Conservation (phyloP, 2,113 vertebrate genomes). For the Eira barbara region DNA sequence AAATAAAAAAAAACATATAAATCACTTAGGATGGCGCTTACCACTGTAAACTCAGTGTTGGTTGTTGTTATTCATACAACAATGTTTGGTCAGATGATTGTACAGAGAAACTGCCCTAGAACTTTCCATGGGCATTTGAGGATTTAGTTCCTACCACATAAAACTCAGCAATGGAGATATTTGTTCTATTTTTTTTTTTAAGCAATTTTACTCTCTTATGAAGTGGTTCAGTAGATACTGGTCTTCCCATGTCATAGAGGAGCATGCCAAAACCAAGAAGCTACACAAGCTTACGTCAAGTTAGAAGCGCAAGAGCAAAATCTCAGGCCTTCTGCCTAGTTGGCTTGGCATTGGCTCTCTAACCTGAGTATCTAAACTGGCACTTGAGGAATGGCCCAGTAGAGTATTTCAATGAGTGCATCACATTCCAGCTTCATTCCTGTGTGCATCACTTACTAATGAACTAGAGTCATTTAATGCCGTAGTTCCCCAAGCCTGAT, state of each 20-base stretch:
- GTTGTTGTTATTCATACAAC: not conserved
- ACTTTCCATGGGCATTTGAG: not conserved
- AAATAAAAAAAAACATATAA: not conserved
- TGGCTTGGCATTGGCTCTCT: not conserved
- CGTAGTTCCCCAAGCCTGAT: not conserved
- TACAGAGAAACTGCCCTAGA: not conserved
- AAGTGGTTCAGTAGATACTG: not conserved
- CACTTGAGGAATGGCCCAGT: not conserved
- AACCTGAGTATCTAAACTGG: not conserved
- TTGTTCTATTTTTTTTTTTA: not conserved
- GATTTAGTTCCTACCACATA: not conserved
- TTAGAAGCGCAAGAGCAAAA: not conserved
- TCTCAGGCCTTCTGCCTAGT: not conserved
- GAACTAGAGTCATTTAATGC: not conserved
- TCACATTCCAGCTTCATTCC: not conserved
- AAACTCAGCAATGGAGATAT: slow-evolving; percentile 11
- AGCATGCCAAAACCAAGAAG: not conserved
- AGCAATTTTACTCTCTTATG: not conserved
- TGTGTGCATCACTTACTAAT: not conserved
- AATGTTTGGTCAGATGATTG: not conserved
- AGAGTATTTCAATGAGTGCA: not conserved
- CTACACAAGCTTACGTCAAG: not conserved
- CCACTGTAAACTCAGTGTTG: not conserved
- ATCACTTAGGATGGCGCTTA: not conserved
- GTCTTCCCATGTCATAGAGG: not conserved